phyloP scores from a whole-genome alignment of 2,888 invertebrate genomes.

The Micoletzkya japonica region DNA sequence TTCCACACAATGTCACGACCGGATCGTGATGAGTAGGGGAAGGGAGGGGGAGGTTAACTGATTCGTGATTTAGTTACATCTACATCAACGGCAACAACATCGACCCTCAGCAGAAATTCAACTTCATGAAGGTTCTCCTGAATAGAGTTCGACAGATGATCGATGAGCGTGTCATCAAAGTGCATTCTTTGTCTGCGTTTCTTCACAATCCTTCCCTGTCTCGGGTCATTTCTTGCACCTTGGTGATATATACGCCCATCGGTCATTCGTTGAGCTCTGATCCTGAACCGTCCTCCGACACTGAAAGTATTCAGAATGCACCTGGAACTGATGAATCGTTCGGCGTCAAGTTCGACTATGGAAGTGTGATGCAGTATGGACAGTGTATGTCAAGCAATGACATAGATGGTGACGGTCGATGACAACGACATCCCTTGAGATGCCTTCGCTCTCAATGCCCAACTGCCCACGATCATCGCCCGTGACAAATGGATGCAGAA shows the following conservation, averaged over 20 bases:
- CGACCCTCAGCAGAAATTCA: neutral
- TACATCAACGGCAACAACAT: conserved; percentile 3
- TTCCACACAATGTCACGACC: conserved; percentile 24
- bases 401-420: neutral
- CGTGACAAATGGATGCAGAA: conserved; percentile 19
- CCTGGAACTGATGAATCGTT: neutral
- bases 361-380: conserved; percentile 20
- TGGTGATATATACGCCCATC: neutral
- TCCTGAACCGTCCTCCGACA: neutral
- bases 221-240: neutral
- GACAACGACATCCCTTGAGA: too few species aligned
- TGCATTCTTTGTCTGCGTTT: too few species aligned
- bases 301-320: conserved; percentile 10
- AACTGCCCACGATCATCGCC: conserved; percentile 12
- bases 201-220: too few species aligned
- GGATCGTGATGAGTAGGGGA: conserved; percentile 6
- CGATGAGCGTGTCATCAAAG: neutral
- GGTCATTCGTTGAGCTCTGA: neutral
- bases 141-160: neutral
- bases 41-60: neutral
- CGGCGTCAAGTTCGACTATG: conserved; percentile 15
- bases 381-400: conserved; percentile 6
- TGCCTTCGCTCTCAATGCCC: conserved; percentile 3
- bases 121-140: conserved; percentile 6
- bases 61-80: neutral